Base-by-base conservation (phyloP, 2,797 vertebrate genomes). In the Philypnodon macrostomus region DNA sequence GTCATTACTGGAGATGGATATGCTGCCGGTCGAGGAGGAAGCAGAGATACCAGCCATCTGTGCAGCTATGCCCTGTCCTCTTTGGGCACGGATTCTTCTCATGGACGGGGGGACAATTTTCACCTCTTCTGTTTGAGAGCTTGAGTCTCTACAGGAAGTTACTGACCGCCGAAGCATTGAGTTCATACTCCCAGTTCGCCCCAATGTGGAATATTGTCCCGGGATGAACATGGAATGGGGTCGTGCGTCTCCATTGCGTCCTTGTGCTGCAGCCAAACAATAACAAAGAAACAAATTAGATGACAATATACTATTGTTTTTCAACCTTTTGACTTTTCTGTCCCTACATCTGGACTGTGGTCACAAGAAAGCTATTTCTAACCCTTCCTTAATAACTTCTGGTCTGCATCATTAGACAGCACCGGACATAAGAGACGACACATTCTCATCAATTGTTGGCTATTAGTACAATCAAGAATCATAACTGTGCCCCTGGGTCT, bases 71-170 rank as follows among this genome's bases (percentile, higher is more conserved):
- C 96, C 95, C 50, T 97, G 94, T 39, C 96, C 96, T 51, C 91
- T 91, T 73, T 99, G 95, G 0, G 96, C 95, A 16, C 97, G 84
- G 74, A 99, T 99, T 68, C 96, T 92, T 53, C 97, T 90, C 87
- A 99, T 85, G 0, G 96, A 98, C 7, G 97, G 97, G 0, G 96
- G 96, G 0, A 98, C 92, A 0, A 98, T 74, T 81, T 92, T 96
- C 26, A 93, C 78, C 14, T 93, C 92, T 59, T 98, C 96, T 0
- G 96, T 98, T 88, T 99, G 97, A 83, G 94, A 96, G 87, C 95
- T 88, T 7, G 92, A 93, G 73, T 98, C 95, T 83, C 90, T 91
- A n/a, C n/a, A n/a, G n/a, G n/a, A n/a, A 54, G 90, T 97, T 33
- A 85, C 89, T 0, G 88, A 94, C 41, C 84, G 88, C 29, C 87